phyloP scores from a whole-genome alignment of 2,113 vertebrate species.

The Catharus bicknelli region DNA sequence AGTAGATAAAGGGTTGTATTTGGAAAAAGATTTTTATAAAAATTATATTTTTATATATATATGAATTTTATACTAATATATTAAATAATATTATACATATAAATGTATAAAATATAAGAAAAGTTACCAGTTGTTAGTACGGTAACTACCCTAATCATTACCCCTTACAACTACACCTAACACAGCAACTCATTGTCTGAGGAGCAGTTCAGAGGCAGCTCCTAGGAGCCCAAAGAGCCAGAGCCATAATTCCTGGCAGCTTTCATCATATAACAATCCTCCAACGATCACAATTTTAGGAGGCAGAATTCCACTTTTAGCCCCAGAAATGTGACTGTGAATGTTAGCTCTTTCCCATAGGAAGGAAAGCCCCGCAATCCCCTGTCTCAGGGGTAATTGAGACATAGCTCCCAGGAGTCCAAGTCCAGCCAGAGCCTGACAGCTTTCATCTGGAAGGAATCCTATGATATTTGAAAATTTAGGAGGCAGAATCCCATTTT shows the following conservation, averaged over 20 bases:
- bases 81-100: too few relatives aligned
- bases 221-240: background rate
- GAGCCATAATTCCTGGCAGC: background rate
- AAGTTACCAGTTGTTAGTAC: background rate
- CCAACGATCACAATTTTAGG: background rate
- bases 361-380: background rate
- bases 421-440: background rate
- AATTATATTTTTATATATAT: background rate
- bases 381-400: background rate
- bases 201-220: background rate
- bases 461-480: background rate
- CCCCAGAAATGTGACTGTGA: background rate
- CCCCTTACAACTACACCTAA: background rate
- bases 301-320: background rate
- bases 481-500: background rate
- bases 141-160: too few relatives aligned
- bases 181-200: background rate
- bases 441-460: background rate
- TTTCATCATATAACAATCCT: background rate
- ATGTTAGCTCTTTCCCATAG: background rate
- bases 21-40: background rate
- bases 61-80: too few relatives aligned
- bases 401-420: background rate
- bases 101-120: background rate
- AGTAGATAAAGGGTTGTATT: background rate